phyloP scores from a whole-genome alignment of 2,113 vertebrate genomes.

The Centropus unirufus region DNA sequence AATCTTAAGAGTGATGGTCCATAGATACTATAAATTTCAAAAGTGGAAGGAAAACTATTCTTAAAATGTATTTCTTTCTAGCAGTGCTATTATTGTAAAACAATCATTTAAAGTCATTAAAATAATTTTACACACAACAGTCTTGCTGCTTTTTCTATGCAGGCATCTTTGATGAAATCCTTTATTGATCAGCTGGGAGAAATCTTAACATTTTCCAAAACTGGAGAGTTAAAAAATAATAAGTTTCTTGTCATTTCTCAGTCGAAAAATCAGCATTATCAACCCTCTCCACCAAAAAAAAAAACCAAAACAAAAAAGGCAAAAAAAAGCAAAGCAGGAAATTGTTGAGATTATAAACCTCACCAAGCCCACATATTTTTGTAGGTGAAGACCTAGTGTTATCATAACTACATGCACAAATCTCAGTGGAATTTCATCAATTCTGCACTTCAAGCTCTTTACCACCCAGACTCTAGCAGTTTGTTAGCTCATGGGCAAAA shows the following conservation, averaged over 20 bases:
- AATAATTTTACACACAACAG: not conserved
- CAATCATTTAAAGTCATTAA: not conserved
- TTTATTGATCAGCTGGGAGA: not conserved
- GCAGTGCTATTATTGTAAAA: not conserved
- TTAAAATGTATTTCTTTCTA: constrained; percentile 23
- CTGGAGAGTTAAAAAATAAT: not conserved
- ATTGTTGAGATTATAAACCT: not conserved
- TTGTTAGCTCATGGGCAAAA: not conserved
- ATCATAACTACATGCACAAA: not conserved
- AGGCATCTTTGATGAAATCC: not conserved
- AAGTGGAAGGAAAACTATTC: constrained; percentile 9
- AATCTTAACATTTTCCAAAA: not conserved
- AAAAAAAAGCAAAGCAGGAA: not conserved
- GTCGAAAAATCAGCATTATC: not conserved
- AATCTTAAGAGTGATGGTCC: not conserved
- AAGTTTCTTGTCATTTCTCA: not conserved
- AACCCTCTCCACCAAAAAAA: not conserved
- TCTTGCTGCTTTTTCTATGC: not conserved
- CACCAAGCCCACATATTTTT: not conserved
- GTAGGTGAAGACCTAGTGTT: not conserved
- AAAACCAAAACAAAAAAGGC: not conserved
- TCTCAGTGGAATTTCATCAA: not conserved
- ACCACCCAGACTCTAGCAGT: not conserved
- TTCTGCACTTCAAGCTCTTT: not conserved
- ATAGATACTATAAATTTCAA: not conserved